Conservation (phyloP, 2,888 invertebrate species). For the Yponomeuta sedellus region DNA sequence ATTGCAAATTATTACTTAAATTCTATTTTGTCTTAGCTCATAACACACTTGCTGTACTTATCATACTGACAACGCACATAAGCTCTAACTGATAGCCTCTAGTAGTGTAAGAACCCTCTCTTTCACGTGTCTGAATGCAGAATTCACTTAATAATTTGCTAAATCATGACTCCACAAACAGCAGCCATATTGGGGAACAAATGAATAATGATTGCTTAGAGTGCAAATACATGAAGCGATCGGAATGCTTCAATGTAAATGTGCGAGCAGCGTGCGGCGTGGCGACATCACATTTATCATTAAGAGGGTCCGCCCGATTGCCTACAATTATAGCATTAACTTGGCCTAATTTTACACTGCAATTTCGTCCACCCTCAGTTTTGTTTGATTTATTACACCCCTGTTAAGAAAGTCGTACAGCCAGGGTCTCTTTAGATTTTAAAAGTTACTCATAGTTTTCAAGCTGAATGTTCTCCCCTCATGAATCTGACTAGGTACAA, state of each 20-base stretch:
- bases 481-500: neutral
- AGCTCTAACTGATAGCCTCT: too few relatives aligned
- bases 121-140: neutral
- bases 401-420: neutral
- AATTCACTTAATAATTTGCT: neutral
- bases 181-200: constrained; percentile 5
- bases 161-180: neutral
- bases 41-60: too few relatives aligned
- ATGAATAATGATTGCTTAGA: constrained; percentile 18
- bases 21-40: too few relatives aligned
- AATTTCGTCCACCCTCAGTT: constrained; percentile 34
- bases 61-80: too few relatives aligned
- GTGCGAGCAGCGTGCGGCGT: constrained; percentile 26
- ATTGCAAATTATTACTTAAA: too few relatives aligned
- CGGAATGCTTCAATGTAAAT: constrained; percentile 57
- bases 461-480: constrained; percentile 2
- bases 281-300: constrained; percentile 56
- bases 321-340: constrained; percentile 72
- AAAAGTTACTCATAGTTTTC: neutral
- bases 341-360: constrained; percentile 64
- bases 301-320: constrained; percentile 62
- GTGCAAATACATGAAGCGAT: constrained; percentile 23
- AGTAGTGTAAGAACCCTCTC: too few relatives aligned
- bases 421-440: too few relatives aligned
- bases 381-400: constrained; percentile 14